Conservation (phyloP, 1,140 invertebrate species). For the Drosophila bocqueti region DNA sequence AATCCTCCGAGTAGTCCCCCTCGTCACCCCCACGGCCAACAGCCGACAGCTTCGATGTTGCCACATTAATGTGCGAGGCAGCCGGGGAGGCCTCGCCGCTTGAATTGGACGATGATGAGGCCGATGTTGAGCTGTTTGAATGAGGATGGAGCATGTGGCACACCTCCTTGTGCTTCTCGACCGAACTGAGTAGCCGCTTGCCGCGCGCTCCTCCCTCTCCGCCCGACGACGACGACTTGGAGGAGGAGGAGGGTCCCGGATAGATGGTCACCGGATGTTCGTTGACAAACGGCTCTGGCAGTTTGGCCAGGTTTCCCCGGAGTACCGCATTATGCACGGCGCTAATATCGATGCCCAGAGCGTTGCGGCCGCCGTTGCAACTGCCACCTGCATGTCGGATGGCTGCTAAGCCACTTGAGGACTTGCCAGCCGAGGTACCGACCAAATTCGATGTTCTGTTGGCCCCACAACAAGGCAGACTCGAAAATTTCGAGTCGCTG, state of each 20-base stretch:
- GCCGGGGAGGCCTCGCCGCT: constrained; percentile 67
- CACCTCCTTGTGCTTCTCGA: constrained; percentile 91
- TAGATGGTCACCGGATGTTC: constrained; percentile 88
- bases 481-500: constrained; percentile 80
- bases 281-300: constrained; percentile 85
- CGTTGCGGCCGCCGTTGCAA: constrained; percentile 78
- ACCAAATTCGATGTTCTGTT: constrained; percentile 56
- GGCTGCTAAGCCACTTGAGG: constrained; percentile 42
- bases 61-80: constrained; percentile 63
- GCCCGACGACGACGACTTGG: constrained; percentile 20
- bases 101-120: constrained; percentile 65
- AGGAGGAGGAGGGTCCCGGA: constrained; percentile 84
- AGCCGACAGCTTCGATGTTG: constrained; percentile 15
- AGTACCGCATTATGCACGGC: constrained; percentile 84
- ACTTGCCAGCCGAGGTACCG: constrained; percentile 28
- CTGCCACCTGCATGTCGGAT: constrained; percentile 62
- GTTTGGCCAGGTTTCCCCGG: constrained; percentile 74
- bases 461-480: constrained; percentile 81
- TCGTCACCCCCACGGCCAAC: constrained; percentile 39
- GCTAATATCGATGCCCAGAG: constrained; percentile 82
- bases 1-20: constrained; percentile 92
- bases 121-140: constrained; percentile 62
- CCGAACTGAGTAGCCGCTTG: constrained; percentile 88
- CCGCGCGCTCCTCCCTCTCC: constrained; percentile 57
- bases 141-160: constrained; percentile 86